Conservation (phyloP, 1,140 invertebrate species). For the Heliconius nattereri region DNA sequence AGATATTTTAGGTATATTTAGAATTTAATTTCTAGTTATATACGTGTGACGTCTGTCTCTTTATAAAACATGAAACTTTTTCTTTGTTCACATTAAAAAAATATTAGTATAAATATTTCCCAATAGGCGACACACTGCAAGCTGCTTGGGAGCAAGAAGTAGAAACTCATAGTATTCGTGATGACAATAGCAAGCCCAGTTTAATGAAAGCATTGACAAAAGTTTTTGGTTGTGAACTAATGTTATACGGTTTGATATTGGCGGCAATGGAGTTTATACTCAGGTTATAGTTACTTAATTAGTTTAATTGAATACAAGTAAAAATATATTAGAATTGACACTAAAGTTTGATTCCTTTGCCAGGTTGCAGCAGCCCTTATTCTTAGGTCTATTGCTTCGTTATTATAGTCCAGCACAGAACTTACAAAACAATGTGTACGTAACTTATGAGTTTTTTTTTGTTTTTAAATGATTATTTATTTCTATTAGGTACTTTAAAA, state of each 20-base stretch:
- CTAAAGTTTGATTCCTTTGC: not conserved
- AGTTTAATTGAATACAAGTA: not conserved
- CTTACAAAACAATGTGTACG: slow-evolving; percentile 58
- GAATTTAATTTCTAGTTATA: not conserved
- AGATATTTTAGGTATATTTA: slow-evolving; percentile 59
- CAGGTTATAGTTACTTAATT: slow-evolving; percentile 56
- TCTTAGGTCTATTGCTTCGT: slow-evolving; percentile 65
- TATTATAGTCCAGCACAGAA: slow-evolving; percentile 68
- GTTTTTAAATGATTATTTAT: not conserved
- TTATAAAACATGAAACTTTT: not conserved
- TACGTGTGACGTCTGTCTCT: not conserved
- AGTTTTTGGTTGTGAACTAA: slow-evolving; percentile 74
- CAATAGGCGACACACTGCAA: slow-evolving; percentile 81
- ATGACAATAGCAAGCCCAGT: slow-evolving; percentile 58
- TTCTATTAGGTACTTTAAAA: not conserved
- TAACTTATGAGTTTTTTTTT: not conserved
- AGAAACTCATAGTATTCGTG: slow-evolving; percentile 31
- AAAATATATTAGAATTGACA: no score
- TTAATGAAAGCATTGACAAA: slow-evolving; percentile 72
- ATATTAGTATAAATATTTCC: not conserved
- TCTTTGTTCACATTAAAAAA: not conserved
- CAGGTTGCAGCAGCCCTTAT: slow-evolving; percentile 73
- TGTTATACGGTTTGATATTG: slow-evolving; percentile 76
- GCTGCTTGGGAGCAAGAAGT: slow-evolving; percentile 81
- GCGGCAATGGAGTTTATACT: slow-evolving; percentile 81